A percentile compares a stretch with the other conserved stretches of the same genome.
phyloP scores from a whole-genome alignment of 1,140 invertebrate genomes.

The Cherax quadricarinatus region DNA sequence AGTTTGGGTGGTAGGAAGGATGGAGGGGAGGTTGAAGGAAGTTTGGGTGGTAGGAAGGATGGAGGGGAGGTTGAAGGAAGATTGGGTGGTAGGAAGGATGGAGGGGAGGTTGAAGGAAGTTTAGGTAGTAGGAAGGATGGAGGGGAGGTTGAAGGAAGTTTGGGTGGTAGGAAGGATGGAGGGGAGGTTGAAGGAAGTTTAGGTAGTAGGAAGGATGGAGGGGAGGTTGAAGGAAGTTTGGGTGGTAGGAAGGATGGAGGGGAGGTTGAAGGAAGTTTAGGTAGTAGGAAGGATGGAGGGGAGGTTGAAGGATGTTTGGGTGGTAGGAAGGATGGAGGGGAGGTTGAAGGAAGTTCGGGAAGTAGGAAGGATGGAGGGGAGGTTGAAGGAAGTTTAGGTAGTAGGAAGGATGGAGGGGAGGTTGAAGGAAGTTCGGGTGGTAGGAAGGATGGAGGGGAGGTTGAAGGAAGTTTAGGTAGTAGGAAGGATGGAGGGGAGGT shows the following conservation, averaged over 20 bases:
- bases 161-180: neutral
- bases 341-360: too few relatives aligned
- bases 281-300: too few relatives aligned
- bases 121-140: neutral
- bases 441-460: neutral
- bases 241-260: neutral
- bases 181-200: neutral
- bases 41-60: neutral
- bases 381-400: neutral
- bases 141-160: neutral
- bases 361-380: neutral
- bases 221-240: neutral
- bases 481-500: neutral
- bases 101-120: neutral
- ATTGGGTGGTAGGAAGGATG: neutral
- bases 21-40: too few relatives aligned
- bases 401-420: neutral
- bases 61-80: too few relatives aligned
- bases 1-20: too few relatives aligned
- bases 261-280: too few relatives aligned
- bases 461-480: neutral
- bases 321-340: neutral
- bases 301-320: too few relatives aligned
- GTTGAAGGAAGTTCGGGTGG: neutral
- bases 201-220: neutral